Conservation (phyloP, 2,888 invertebrate genomes). For the Hermodice carunculata region DNA sequence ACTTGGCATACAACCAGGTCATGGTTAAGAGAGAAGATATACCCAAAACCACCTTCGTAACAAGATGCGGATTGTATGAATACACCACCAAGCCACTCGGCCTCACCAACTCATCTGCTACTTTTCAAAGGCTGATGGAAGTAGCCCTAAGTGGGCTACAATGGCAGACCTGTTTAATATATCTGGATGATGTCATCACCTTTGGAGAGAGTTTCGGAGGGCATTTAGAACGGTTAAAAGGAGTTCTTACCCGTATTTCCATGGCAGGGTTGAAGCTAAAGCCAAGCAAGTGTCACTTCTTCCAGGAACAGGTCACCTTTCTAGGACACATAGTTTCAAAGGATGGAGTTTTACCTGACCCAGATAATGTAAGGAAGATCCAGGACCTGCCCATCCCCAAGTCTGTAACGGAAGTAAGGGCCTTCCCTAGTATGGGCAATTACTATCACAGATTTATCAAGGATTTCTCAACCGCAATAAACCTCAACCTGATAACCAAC, state of each 20-base stretch:
- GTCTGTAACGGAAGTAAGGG: not conserved
- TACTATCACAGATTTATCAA: not conserved
- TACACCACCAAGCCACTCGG: conserved; percentile 7
- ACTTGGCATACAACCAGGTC: conserved; percentile 1
- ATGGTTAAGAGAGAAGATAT: not conserved
- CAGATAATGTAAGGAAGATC: not conserved
- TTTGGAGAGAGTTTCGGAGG: not conserved
- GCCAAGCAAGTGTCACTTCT: conserved; percentile 10
- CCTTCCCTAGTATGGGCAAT: not conserved
- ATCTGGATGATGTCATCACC: conserved; percentile 5
- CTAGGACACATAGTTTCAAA: conserved; percentile 5
- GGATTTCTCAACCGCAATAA: not conserved
- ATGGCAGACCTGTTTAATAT: not conserved
- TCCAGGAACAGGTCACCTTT: conserved; percentile 1
- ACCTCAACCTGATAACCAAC: too few species aligned
- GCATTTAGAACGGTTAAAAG: not conserved
- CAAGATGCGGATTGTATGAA: not conserved
- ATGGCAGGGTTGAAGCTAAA: conserved; percentile 2
- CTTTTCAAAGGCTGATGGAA: conserved; percentile 4
- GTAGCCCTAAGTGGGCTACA: not conserved
- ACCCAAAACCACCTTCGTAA: conserved; percentile 8
- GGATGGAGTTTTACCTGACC: not conserved
- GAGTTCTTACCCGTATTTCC: not conserved
- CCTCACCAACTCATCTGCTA: not conserved
- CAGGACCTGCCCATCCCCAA: not conserved